phyloP scores from a whole-genome alignment of 2,113 vertebrate species.

The Taxidea taxus region DNA sequence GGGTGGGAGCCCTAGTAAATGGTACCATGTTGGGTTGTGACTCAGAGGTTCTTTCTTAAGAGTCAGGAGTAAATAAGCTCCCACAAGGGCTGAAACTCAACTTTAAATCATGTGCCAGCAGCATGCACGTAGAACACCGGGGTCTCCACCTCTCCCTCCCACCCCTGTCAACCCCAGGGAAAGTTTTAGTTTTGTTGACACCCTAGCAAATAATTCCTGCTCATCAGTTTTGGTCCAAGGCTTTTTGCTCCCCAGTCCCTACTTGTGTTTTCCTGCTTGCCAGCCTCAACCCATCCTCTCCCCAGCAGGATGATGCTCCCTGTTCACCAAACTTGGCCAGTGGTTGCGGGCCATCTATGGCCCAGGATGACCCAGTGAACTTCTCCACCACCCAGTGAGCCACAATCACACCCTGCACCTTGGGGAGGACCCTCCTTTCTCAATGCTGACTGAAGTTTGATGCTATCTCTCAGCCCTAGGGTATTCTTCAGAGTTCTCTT shows the following conservation, averaged over 20 bases:
- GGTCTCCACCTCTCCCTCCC: fast-evolving
- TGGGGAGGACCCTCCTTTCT: neutral
- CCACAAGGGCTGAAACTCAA: neutral
- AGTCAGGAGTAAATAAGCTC: neutral
- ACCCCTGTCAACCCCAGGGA: too few relatives aligned
- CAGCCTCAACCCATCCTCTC: neutral
- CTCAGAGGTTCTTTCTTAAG: neutral
- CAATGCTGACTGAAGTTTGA: neutral
- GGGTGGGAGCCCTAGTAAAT: neutral
- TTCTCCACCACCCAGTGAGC: neutral
- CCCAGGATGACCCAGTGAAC: neutral
- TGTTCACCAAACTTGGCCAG: neutral
- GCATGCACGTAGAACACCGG: neutral
- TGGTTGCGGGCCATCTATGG: neutral
- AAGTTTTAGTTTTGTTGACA: neutral
- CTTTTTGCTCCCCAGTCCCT: neutral
- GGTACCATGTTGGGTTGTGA: neutral
- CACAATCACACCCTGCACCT: neutral
- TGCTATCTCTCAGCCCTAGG: neutral
- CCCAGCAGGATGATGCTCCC: neutral
- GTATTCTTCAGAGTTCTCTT: neutral
- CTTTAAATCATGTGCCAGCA: neutral
- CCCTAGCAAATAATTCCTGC: neutral
- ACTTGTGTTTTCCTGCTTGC: neutral
- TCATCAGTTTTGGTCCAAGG: neutral